A percentile compares a stretch with the other conserved stretches of the same genome.
Conservation (phyloP, 2,888 invertebrate species). For the Tolmerus cingulatus region DNA sequence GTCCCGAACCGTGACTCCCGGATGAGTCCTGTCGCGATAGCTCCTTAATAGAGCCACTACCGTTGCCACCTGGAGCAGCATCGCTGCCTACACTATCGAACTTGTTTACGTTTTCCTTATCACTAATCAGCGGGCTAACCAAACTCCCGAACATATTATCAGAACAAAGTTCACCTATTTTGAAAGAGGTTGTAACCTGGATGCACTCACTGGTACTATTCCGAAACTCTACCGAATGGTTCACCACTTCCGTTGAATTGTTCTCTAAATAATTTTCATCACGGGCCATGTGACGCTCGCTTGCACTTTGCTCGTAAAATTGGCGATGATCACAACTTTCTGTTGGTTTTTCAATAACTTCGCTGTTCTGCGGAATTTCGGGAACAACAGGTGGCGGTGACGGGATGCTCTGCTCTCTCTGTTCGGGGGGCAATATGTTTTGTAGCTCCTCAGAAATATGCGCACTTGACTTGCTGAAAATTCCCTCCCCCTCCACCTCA, state of each 20-base stretch:
- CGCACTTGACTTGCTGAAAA: background rate
- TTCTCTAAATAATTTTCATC: background rate
- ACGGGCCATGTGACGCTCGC: background rate
- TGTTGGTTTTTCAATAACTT: conserved; percentile 14
- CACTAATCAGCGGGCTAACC: conserved; percentile 35
- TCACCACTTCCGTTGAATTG: background rate
- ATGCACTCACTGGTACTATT: background rate
- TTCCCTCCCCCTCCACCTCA: conserved; percentile 49
- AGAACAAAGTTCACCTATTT: conserved; percentile 47
- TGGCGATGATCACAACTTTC: conserved; percentile 16
- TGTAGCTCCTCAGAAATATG: background rate
- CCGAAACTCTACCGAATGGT: background rate
- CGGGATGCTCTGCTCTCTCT: background rate
- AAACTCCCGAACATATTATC: conserved; percentile 46
- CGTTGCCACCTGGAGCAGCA: background rate
- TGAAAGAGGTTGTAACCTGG: conserved; percentile 37
- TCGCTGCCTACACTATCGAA: background rate
- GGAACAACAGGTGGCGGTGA: conserved; percentile 18
- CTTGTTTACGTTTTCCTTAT: conserved; percentile 14
- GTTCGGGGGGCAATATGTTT: background rate
- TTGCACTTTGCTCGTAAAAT: conserved; percentile 33
- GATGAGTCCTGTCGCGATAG: conserved; percentile 68
- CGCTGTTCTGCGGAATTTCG: background rate
- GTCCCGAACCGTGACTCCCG: conserved; percentile 72
- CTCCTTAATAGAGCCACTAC: conserved; percentile 25